These are phyloP conservation scores for Poecilia latipinna DNA, from an alignment of 2,113 vertebrate genomes.

Conservation along the genomic window DNA sequence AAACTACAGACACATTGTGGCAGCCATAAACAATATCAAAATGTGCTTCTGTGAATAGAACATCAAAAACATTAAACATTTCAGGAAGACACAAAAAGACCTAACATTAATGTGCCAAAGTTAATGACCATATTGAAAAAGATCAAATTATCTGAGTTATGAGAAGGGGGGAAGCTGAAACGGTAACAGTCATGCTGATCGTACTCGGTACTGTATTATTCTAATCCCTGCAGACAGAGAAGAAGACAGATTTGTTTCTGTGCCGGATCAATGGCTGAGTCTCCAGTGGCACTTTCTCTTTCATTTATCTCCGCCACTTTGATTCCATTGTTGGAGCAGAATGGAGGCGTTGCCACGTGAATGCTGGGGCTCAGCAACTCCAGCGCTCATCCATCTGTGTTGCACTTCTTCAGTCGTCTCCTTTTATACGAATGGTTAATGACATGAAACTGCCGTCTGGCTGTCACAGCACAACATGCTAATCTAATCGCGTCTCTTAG, in stretches of 20 bases:
- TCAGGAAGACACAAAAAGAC: background rate
- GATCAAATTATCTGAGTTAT: background rate
- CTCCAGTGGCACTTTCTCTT: slow-evolving; percentile 50
- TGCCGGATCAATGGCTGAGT: slow-evolving; percentile 57
- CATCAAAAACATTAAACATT: background rate
- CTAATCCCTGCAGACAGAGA: slow-evolving; percentile 44
- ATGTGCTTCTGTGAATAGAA: background rate
- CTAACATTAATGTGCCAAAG: background rate
- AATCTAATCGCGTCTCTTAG: slow-evolving; percentile 24
- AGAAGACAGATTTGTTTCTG: slow-evolving; percentile 60
- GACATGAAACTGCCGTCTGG: slow-evolving; percentile 28
- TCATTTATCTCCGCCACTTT: slow-evolving; percentile 60
- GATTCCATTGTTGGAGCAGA: slow-evolving; percentile 51
- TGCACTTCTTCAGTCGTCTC: slow-evolving; percentile 24
- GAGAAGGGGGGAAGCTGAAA: slow-evolving; percentile 5
- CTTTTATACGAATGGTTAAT: slow-evolving; percentile 30
- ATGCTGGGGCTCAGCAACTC: slow-evolving; percentile 44
- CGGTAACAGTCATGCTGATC: slow-evolving; percentile 22
- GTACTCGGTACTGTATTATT: slow-evolving; percentile 49
- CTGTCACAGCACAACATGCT: slow-evolving; percentile 19
- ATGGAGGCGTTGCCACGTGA: slow-evolving; percentile 29
- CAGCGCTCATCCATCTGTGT: slow-evolving; percentile 42
- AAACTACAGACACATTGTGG: background rate
- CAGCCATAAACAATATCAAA: background rate
- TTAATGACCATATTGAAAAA: background rate